phyloP scores from a whole-genome alignment of 2,113 vertebrate genomes.

The Willisornis vidua region DNA sequence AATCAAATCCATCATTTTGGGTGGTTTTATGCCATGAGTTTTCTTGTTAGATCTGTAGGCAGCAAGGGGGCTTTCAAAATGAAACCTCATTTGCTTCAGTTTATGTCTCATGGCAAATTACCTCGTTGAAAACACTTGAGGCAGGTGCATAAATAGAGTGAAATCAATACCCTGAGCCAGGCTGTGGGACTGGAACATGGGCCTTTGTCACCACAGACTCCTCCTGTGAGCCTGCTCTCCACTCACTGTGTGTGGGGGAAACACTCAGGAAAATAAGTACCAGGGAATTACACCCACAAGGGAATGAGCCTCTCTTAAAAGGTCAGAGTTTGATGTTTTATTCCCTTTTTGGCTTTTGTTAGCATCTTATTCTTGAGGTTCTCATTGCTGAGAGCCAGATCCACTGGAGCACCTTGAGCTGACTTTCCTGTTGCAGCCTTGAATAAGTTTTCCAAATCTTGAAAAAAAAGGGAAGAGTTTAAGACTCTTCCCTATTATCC shows the following conservation, averaged over 20 bases:
- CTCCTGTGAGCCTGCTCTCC: not conserved
- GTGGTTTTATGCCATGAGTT: not conserved
- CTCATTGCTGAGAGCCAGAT: not conserved
- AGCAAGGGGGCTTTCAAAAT: slow-evolving; percentile 32
- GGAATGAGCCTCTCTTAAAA: not conserved
- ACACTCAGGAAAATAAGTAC: slow-evolving; percentile 43
- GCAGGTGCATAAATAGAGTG: slow-evolving; percentile 57
- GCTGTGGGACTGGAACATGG: not conserved
- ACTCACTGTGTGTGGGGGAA: not conserved
- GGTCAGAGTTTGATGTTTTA: not conserved
- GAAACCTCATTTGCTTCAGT: slow-evolving; percentile 60
- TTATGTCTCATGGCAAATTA: slow-evolving; percentile 62
- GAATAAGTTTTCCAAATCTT: not conserved
- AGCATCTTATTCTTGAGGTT: not conserved
- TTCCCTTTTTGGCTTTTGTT: slow-evolving; percentile 6
- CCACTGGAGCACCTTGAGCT: not conserved
- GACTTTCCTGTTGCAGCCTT: not conserved
- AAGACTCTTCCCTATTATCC: not conserved
- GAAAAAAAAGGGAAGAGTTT: not conserved
- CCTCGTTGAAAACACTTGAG: slow-evolving; percentile 57
- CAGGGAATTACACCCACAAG: not conserved
- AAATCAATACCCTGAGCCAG: slow-evolving; percentile 59
- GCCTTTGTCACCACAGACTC: slow-evolving; percentile 28
- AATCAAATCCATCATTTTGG: not conserved
- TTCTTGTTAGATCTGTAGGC: slow-evolving; percentile 12